Base-by-base conservation (phyloP, 2,888 invertebrate genomes). In the Harmothoe impar region DNA sequence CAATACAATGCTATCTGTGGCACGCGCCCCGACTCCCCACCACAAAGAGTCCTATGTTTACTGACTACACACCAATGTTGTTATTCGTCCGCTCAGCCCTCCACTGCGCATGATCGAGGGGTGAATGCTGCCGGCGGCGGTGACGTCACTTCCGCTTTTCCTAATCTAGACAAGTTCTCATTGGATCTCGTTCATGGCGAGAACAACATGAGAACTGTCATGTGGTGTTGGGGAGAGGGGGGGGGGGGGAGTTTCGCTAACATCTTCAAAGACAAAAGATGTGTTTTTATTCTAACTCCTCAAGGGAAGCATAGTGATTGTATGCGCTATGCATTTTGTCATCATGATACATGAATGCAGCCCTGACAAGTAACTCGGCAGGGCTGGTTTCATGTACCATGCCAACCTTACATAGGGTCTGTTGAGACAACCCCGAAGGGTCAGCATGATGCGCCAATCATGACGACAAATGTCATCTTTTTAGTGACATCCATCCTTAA, bases 71-170 rank as follows among this genome's bases (percentile, higher is more conserved):
- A 72, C 3, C 29, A 0, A 7, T 29, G n/a, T 3, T 72, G 72
- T 72, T 72, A 25, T 72, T 72, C 72, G 5, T 72, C 72, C 72
- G 72, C 72, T 72, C 72, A 72, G 15, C 29, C 72, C 72, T 72
- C 29, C 72, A 29, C 31, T 72, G 72, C 72, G 72, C 72, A 72
- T 72, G 72, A 25, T 29, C 72, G 72, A 29, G 31, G 7, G 31
- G 72, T 3, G 72, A 29, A 72, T 25, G 72, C 72, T 72, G 72
- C 72, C 29, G n/a, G 29, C 3, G 72, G 72, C 72, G 72, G 72
- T 72, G 72, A 72, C 72, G 72, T 72, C 72, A 72, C 72, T 72
- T 72, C 72, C 72, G 20, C 72, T 72, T 72, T 43, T 72, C n/a
- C n/a, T 62, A 72, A 29, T 29, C 29, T 25, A 29, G 72, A 72